Percentiles rank a stretch among this genome's conserved stretches.
These are phyloP conservation scores for Riparia riparia DNA, from an alignment of 2,113 vertebrate species.

Conservation along the genomic window DNA sequence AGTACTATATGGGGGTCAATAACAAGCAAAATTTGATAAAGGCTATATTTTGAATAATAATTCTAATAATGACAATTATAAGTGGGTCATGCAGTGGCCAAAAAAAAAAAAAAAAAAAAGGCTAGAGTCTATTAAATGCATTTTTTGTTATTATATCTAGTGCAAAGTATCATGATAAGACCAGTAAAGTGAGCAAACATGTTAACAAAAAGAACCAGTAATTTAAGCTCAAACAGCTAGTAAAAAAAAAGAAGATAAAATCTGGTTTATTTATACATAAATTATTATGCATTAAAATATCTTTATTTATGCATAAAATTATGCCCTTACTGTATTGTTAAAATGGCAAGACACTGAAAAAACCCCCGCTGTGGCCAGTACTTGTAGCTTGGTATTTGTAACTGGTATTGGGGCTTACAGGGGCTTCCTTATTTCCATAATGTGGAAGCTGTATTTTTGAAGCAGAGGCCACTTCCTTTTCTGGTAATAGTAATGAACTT, in stretches of 20 bases:
- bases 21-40: not conserved
- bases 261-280: not conserved
- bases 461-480: not conserved
- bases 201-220: not conserved
- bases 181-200: not conserved
- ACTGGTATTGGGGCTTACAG: not conserved
- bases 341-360: not conserved
- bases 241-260: not conserved
- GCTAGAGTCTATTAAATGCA: not conserved
- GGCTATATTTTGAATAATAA: not conserved
- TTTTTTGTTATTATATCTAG: not conserved
- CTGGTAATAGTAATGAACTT: not conserved
- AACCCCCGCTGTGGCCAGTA: not conserved
- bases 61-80: not conserved
- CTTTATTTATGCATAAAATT: not conserved
- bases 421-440: not conserved
- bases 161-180: not conserved
- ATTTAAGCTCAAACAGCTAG: not conserved
- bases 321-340: not conserved
- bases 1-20: not conserved
- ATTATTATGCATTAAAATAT: not conserved
- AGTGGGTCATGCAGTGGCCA: not conserved
- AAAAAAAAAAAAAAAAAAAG: not conserved
- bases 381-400: not conserved
- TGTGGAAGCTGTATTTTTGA: not conserved